These are phyloP conservation scores for Silvanus unidentatus DNA, from an alignment of 2,888 invertebrate genomes.

Conservation along the genomic window DNA sequence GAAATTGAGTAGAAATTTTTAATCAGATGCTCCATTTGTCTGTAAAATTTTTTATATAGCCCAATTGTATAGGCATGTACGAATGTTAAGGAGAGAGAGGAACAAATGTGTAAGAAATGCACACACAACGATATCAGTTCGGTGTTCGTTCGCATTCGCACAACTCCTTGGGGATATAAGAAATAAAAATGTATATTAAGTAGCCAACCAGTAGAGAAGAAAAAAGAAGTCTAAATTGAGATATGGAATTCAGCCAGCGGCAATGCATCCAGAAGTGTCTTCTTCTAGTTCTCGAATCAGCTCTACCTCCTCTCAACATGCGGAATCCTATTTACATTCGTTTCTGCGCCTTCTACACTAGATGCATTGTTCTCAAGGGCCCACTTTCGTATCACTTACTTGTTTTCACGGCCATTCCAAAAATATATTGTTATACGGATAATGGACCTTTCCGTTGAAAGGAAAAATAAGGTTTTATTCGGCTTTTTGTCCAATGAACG, in stretches of 20 bases:
- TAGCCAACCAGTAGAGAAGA: no score
- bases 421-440: slow-evolving; percentile 32
- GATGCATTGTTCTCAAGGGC: slow-evolving; percentile 34
- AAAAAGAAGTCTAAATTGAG: not conserved
- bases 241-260: slow-evolving; percentile 8
- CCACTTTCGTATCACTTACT: slow-evolving; percentile 38
- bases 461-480: slow-evolving; percentile 17
- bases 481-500: not conserved
- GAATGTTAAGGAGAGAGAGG: no score
- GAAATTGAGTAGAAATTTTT: no score
- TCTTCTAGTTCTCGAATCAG: slow-evolving; percentile 13
- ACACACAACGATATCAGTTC: no score
- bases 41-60: no score
- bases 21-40: no score
- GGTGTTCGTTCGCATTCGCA: no score
- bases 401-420: slow-evolving; percentile 33
- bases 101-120: no score
- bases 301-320: not conserved
- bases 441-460: slow-evolving; percentile 28
- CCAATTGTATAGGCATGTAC: no score
- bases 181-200: no score
- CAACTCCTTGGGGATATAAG: no score
- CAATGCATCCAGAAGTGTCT: slow-evolving; percentile 24
- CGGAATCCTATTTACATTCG: slow-evolving; percentile 35
- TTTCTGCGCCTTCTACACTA: slow-evolving; percentile 27